Evolutionary conservation across 1,140 invertebrate species (phyloP), one percentile per base, ranked within the genome.

Genomic region (Thalassaphorura encarpata): DNA sequence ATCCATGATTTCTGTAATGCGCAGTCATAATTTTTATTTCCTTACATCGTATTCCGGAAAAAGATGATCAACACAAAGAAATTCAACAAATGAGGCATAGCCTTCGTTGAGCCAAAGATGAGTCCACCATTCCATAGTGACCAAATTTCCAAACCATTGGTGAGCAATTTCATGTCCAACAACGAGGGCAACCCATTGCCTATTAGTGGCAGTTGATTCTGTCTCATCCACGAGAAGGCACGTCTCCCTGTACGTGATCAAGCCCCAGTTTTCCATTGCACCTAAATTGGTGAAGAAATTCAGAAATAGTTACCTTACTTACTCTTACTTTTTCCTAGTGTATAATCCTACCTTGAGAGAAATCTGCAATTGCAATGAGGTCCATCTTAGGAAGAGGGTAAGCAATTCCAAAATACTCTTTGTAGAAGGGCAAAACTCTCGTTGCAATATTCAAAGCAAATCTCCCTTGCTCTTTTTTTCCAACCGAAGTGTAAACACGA

Each of bases 311-410:
- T 19, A 91, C 92, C 18, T 16, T 16, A 45, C 13, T 45, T 36
- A 36, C 33, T 11, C n/a, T 62, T 1, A 62, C 52, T 5, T 58
- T 31, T 19, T 58, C 61, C 57, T 54, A 63, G 33, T 97, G 96
- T 72, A 97, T 93, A 92, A 97, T 97, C 39, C 91, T 92, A 39
- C 82, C 89, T 31, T 82, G 79, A 29, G 84, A 83, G 66, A 94
- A 97, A 70, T 97, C 92, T 18, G 91, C 83, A 68, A 97, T 89
- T 26, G 91, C 91, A 66, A 97, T 89, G 41, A 95, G 78, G 75
- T 98, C 94, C 68, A 95, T 86, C 72, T 98, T 97, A 11, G 92
- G 91, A 39, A 98, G 71, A 0, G 93, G 93, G 77, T 97, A 98
- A 1, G 88, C 84, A 61, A 97, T 89, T 55, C 89, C 81, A 72